phyloP scores from a whole-genome alignment of 1,140 invertebrate species.

The Asobara japonica region DNA sequence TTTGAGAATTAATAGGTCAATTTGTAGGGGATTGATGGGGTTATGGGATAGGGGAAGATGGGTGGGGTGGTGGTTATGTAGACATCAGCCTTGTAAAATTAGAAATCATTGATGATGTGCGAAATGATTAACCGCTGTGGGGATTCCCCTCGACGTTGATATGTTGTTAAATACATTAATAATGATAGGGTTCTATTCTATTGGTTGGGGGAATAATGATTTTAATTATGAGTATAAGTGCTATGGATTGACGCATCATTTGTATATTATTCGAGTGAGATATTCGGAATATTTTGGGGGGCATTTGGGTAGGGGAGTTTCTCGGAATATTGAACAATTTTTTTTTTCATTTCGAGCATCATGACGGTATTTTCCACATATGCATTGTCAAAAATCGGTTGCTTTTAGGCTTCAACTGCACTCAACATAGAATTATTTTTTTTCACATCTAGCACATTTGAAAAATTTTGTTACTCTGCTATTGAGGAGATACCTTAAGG shows the following conservation, averaged over 20 bases:
- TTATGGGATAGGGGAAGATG: background rate
- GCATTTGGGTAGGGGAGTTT: too few relatives aligned
- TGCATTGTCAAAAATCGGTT: too few relatives aligned
- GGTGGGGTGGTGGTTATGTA: conserved; percentile 17
- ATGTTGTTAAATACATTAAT: conserved; percentile 62
- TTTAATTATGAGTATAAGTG: conserved; percentile 39
- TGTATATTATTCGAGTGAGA: background rate
- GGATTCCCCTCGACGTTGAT: conserved; percentile 45
- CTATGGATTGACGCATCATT: conserved; percentile 51
- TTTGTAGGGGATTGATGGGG: conserved; percentile 58
- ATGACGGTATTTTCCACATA: too few relatives aligned
- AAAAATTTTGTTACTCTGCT: too few relatives aligned
- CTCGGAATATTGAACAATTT: too few relatives aligned
- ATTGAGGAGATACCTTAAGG: too few relatives aligned
- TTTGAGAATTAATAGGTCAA: conserved; percentile 67
- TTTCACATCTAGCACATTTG: too few relatives aligned
- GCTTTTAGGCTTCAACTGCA: too few relatives aligned
- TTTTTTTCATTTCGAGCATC: too few relatives aligned
- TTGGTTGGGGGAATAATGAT: too few relatives aligned
- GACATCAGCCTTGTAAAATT: conserved; percentile 30
- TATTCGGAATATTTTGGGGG: too few relatives aligned
- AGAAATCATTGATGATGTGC: background rate
- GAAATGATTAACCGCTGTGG: conserved; percentile 4
- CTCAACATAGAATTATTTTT: too few relatives aligned
- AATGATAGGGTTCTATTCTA: conserved; percentile 49